phyloP scores from a whole-genome alignment of 92 coral and sea anemone species.

The Siderastrea siderea region DNA sequence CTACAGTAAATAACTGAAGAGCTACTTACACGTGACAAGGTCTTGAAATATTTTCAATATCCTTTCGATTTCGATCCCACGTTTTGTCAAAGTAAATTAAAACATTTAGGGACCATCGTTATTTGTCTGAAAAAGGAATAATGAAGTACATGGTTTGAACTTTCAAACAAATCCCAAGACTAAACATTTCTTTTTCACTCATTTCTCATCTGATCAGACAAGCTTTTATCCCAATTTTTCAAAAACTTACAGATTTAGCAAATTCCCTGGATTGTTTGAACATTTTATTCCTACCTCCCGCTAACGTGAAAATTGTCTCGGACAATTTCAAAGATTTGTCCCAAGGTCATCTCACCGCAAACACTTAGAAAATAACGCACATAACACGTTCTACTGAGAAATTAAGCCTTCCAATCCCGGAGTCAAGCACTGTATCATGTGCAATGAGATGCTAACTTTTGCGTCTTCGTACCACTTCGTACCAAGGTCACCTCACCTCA shows the following conservation, averaged over 20 bases:
- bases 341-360: slow-evolving; percentile 5
- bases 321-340: slow-evolving; percentile 2
- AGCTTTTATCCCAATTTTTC: background rate
- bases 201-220: background rate
- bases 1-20: too few relatives aligned
- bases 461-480: too few relatives aligned
- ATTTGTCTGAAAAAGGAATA: background rate
- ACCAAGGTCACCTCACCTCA: too few relatives aligned
- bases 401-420: background rate
- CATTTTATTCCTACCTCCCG: slow-evolving; percentile 16
- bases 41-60: background rate
- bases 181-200: slow-evolving; percentile 1
- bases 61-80: background rate
- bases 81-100: background rate
- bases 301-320: background rate
- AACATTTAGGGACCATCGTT: background rate
- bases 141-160: background rate
- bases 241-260: background rate
- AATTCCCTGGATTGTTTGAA: background rate
- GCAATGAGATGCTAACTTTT: too few relatives aligned
- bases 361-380: background rate
- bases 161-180: slow-evolving; percentile 1
- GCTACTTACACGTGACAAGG: background rate
- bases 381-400: slow-evolving; percentile 2
- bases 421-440: background rate